phyloP scores from a whole-genome alignment of 2,797 vertebrate genomes.

The Acestrorhynchus altus region DNA sequence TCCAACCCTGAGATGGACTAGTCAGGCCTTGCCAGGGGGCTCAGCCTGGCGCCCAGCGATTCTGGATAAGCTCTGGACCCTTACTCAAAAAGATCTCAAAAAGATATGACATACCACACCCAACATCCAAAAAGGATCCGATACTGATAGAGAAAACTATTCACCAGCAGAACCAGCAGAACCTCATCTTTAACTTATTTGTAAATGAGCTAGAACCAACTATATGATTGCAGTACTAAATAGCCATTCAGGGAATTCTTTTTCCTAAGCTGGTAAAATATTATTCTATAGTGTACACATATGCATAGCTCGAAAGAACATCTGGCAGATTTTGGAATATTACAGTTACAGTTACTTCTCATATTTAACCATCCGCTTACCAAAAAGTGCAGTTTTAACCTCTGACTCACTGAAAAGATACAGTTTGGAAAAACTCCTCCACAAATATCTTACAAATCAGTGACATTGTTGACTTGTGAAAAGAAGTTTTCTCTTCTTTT shows the following conservation, averaged over 20 bases:
- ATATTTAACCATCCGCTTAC: no score
- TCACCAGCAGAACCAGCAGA: no score
- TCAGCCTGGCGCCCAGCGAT: no score
- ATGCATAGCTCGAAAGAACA: not conserved
- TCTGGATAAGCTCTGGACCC: no score
- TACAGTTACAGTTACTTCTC: not conserved
- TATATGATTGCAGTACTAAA: not conserved
- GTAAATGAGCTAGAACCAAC: no score
- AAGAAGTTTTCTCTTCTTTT: constrained; percentile 29
- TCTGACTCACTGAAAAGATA: not conserved
- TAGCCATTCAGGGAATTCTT: not conserved
- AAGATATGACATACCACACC: no score
- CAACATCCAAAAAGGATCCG: no score
- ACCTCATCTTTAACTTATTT: no score
- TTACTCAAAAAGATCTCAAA: no score
- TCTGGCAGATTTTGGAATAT: not conserved
- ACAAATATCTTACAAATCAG: constrained; percentile 24
- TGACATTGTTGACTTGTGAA: constrained; percentile 24
- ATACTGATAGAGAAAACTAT: no score
- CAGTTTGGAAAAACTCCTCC: not conserved
- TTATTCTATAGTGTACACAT: not conserved
- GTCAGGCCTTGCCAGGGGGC: no score
- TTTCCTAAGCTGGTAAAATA: not conserved
- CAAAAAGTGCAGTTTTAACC: not conserved
- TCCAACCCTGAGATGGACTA: no score